Evolutionary conservation across 2,888 invertebrate genomes (phyloP).

Genomic region (Clusia tigrina): DNA sequence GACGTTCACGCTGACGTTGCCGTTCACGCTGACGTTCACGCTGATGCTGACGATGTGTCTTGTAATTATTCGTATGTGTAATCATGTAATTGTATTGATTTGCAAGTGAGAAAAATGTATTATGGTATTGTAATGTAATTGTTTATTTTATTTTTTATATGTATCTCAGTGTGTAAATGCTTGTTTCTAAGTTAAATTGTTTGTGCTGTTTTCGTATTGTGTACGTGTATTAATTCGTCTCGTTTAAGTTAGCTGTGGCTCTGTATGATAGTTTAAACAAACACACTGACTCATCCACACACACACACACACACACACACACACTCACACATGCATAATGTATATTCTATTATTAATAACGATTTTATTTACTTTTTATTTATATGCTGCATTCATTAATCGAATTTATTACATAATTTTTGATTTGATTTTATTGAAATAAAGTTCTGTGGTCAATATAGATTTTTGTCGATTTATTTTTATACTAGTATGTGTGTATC

Average conservation of each 20-base stretch:
- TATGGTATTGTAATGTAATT: neutral
- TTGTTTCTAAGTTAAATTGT: neutral
- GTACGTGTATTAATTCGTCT: slow-evolving; percentile 2
- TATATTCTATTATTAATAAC: slow-evolving; percentile 46
- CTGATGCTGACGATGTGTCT: neutral
- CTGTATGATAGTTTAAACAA: neutral
- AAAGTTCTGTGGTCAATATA: slow-evolving; percentile 45
- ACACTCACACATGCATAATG: slow-evolving; percentile 13
- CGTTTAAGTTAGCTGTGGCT: neutral
- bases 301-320: neutral
- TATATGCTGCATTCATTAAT: slow-evolving; percentile 50
- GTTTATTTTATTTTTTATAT: neutral
- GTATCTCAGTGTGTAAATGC: too few species aligned
- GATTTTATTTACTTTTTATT: slow-evolving; percentile 51
- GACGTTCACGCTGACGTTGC: too few species aligned
- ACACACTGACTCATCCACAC: neutral
- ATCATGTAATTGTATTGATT: neutral
- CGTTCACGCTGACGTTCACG: too few species aligned
- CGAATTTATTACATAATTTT: slow-evolving; percentile 52
- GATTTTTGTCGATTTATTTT: neutral
- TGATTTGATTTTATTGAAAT: slow-evolving; percentile 51
- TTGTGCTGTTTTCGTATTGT: slow-evolving; percentile 6
- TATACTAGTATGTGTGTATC: too few species aligned
- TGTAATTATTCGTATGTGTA: neutral
- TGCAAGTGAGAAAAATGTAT: neutral